Evolutionary conservation across 1,140 invertebrate genomes (phyloP).

Genomic region (Leptinotarsa lineolata): DNA sequence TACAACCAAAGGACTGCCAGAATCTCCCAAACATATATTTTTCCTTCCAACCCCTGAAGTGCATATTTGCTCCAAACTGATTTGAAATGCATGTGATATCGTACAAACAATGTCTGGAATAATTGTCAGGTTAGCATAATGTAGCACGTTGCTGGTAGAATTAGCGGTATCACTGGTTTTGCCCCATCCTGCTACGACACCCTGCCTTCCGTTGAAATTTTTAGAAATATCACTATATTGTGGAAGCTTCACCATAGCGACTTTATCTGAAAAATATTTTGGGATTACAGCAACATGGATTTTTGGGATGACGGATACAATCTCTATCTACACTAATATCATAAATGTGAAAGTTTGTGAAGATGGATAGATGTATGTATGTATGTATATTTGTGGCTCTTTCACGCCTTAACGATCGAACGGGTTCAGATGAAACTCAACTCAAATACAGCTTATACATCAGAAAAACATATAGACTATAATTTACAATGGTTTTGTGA

Average conservation of each 20-base stretch:
- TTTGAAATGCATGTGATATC: constrained; percentile 46
- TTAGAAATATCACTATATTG: constrained; percentile 49
- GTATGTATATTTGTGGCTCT: too few species aligned
- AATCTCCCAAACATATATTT: constrained; percentile 57
- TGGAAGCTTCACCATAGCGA: constrained; percentile 55
- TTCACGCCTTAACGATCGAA: too few species aligned
- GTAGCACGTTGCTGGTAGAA: constrained; percentile 48
- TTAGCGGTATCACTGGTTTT: constrained; percentile 51
- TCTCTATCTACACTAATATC: too few species aligned
- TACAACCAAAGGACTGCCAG: constrained; percentile 57
- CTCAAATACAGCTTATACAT: too few species aligned
- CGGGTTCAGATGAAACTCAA: too few species aligned
- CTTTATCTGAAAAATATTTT: constrained; percentile 25
- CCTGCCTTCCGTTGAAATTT: constrained; percentile 55
- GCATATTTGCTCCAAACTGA: constrained; percentile 58
- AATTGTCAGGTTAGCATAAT: constrained; percentile 42
- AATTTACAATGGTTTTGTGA: too few species aligned
- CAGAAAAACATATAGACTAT: too few species aligned
- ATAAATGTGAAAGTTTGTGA: too few species aligned
- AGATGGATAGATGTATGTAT: too few species aligned
- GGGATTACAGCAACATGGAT: too few species aligned
- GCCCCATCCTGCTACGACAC: constrained; percentile 61
- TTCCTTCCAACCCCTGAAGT: constrained; percentile 56
- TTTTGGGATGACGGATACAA: too few species aligned
- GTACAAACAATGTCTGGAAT: constrained; percentile 49